phyloP scores from a whole-genome alignment of 2,797 vertebrate species.

The Diplodus sargus region DNA sequence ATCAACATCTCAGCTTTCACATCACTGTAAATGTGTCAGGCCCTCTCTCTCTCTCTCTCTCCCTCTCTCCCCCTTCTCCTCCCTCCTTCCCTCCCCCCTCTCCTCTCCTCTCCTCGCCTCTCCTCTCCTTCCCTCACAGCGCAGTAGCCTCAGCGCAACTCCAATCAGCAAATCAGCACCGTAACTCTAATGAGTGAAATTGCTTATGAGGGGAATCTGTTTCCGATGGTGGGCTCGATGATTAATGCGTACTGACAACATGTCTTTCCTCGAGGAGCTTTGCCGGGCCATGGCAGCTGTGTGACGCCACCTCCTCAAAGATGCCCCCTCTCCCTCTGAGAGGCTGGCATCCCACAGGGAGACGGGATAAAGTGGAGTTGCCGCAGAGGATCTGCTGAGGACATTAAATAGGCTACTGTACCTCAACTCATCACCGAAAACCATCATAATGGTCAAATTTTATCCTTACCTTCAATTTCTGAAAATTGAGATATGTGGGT shows the following conservation, averaged over 20 bases:
- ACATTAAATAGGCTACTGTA: slow-evolving; percentile 10
- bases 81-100: neutral
- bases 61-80: slow-evolving; percentile 10
- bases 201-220: slow-evolving; percentile 86
- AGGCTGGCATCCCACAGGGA: slow-evolving; percentile 72
- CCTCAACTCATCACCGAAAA: slow-evolving; percentile 27
- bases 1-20: slow-evolving; percentile 81
- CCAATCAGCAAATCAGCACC: slow-evolving; percentile 79
- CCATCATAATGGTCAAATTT: neutral
- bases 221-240: slow-evolving; percentile 79
- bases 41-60: slow-evolving; percentile 27
- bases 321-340: slow-evolving; percentile 60
- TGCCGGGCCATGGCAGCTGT: slow-evolving; percentile 76
- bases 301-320: slow-evolving; percentile 78
- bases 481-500: neutral
- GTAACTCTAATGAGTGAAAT: slow-evolving; percentile 84
- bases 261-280: slow-evolving; percentile 83
- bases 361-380: slow-evolving; percentile 66
- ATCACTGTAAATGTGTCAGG: slow-evolving; percentile 77
- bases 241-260: slow-evolving; percentile 86
- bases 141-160: slow-evolving; percentile 67
- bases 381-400: slow-evolving; percentile 38
- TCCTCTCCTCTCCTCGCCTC: slow-evolving; percentile 44
- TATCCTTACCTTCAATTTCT: slow-evolving; percentile 15
- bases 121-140: slow-evolving; percentile 60